phyloP scores from a whole-genome alignment of 2,113 vertebrate genomes.

The Salvelinus alpinus region DNA sequence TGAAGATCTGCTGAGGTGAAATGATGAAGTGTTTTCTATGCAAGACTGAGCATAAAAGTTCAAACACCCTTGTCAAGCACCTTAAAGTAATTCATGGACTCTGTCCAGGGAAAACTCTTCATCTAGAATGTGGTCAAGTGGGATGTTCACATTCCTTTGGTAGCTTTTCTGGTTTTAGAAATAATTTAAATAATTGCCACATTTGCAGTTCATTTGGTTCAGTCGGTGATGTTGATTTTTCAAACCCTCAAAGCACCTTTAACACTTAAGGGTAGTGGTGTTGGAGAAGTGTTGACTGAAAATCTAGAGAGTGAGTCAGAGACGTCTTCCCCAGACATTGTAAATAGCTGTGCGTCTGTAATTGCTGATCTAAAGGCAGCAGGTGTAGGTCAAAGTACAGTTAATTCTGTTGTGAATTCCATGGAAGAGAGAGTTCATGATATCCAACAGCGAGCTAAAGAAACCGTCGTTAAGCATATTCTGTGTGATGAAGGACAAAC shows the following conservation, averaged over 20 bases:
- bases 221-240: neutral
- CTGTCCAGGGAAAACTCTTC: slow-evolving; percentile 2
- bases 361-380: slow-evolving; percentile 11
- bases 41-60: slow-evolving; percentile 6
- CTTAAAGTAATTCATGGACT: slow-evolving; percentile 15
- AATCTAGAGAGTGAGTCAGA: neutral
- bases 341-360: slow-evolving; percentile 10
- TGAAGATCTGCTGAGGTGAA: neutral
- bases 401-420: slow-evolving; percentile 7
- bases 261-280: neutral
- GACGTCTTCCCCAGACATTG: slow-evolving; percentile 3
- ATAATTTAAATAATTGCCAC: neutral
- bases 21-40: slow-evolving; percentile 11
- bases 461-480: neutral
- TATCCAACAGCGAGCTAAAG: slow-evolving; percentile 9
- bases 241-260: neutral
- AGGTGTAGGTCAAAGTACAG: neutral
- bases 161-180: slow-evolving; percentile 15
- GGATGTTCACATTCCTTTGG: slow-evolving; percentile 17
- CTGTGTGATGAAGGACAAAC: slow-evolving; percentile 8
- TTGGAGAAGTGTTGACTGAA: slow-evolving; percentile 7
- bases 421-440: slow-evolving; percentile 2
- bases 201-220: neutral
- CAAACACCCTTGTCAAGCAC: slow-evolving; percentile 8
- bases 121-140: slow-evolving; percentile 14